Base-by-base conservation (phyloP, 92 coral and sea anemone species). In the Palythoa grandiflora region DNA sequence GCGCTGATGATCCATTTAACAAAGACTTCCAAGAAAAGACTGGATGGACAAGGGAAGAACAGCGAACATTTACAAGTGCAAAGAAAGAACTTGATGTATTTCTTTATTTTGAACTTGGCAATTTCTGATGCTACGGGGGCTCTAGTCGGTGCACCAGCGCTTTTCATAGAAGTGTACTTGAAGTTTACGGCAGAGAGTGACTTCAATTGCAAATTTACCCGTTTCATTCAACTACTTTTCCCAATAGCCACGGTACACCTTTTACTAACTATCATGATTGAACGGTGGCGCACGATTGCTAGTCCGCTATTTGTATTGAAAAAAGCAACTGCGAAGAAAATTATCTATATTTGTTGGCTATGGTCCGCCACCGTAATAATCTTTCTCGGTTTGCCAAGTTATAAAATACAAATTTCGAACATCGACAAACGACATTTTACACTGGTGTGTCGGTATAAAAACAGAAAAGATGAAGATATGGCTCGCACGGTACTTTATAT, bases 191-290 rank as follows among this genome's bases (percentile, higher is more conserved):
- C 20, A 38, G 10, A 11, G n/a, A 78, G 68, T 39, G 21, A 78
- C 0, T 48, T 52, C 15, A 38, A 16, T 57, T 78, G 83, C 44
- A 55, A 52, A 57, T 2, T 78, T 5, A 70, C 38, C 2, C 71
- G 83, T 5, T 78, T 78, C 53, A 21, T 54, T 17, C 83, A 78
- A 78, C 83, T 78, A 12, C 51, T 78, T 38, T 78, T 78, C 6
- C 70, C 83, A 1, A 78, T 50, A 38, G 14, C 35, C 6, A 78
- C 83, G 9, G 47, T 14, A 17, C n/a, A 28, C 15, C 50, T 78
- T 35, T 70, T 78, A 8, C 50, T 55, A 19, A 47, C 6, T n/a
- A 78, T 78, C 9, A 78, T 47, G 0, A 9, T 78, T 4, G 83
- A 78, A 37, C 83, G 83, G 12, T 57, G 44, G 16, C 70, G 44